These are phyloP conservation scores for Drosophila prosaltans DNA, from an alignment of 1,140 invertebrate species.

Conservation along the genomic window DNA sequence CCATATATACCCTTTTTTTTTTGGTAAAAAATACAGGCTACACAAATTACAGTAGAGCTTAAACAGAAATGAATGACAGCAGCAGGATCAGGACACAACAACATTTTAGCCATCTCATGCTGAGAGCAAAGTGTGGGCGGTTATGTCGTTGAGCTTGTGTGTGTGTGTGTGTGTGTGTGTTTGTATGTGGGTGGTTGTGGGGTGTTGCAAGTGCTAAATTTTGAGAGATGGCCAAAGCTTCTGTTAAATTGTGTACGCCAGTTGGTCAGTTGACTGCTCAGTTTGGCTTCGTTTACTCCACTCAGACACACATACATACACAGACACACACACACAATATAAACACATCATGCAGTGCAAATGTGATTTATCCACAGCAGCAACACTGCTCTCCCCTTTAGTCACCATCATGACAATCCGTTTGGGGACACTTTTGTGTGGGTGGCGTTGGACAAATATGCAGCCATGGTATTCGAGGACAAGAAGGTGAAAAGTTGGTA, in stretches of 20 bases:
- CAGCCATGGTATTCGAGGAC: background rate
- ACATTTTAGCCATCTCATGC: conserved; percentile 57
- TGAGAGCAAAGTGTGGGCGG: conserved; percentile 39
- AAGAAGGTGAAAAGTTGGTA: background rate
- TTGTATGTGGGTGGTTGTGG: conserved; percentile 9
- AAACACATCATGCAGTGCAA: conserved; percentile 49
- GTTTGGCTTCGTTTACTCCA: conserved; percentile 7
- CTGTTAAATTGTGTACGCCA: conserved; percentile 59
- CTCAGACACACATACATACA: background rate
- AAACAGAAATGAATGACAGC: conserved; percentile 53
- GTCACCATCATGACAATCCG: conserved; percentile 47
- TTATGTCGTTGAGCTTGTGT: conserved; percentile 8
- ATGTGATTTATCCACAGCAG: conserved; percentile 36
- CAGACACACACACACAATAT: conserved; percentile 26
- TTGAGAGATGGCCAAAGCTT: conserved; percentile 74
- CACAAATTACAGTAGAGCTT: conserved; percentile 40
- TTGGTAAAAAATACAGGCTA: conserved; percentile 25
- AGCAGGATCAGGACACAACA: conserved; percentile 39
- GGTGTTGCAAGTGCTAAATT: conserved; percentile 59
- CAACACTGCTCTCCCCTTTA: no score
- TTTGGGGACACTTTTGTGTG: conserved; percentile 45
- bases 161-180: conserved; percentile 17
- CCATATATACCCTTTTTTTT: background rate
- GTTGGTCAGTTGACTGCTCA: conserved; percentile 52
- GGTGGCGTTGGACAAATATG: background rate